Conservation (phyloP, 2,888 invertebrate species). For the Trileptium ribeirensis region DNA sequence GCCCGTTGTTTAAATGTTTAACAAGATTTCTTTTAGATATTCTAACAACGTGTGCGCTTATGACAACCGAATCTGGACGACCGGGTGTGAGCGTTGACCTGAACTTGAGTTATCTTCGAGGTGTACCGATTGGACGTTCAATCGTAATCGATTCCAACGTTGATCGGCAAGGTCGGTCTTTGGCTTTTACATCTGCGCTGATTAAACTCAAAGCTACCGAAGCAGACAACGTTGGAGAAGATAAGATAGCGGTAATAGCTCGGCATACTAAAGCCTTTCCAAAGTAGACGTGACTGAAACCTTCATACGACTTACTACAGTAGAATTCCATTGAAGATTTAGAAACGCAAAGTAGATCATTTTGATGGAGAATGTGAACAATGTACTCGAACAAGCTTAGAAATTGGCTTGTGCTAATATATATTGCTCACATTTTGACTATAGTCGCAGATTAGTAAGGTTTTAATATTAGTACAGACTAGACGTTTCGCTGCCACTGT, state of each 20-base stretch:
- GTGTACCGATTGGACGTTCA: not conserved
- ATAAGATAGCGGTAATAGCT: constrained; percentile 69
- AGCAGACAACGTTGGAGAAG: constrained; percentile 55
- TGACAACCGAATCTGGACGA: constrained; percentile 50
- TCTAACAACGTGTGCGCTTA: not conserved
- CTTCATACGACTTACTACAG: no score
- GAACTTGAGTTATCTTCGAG: constrained; percentile 63
- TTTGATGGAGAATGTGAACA: no score
- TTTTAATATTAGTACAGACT: no score
- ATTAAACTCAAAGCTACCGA: not conserved
- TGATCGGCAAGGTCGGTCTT: not conserved
- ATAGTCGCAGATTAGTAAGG: no score
- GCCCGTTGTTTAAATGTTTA: no score
- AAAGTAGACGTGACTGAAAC: no score
- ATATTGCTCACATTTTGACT: no score
- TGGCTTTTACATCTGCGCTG: not conserved
- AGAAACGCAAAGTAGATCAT: no score
- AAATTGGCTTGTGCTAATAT: no score
- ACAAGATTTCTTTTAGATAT: not conserved
- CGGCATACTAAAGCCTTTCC: constrained; percentile 66
- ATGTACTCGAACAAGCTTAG: no score
- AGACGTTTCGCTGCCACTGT: no score
- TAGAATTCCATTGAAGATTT: no score
- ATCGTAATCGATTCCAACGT: not conserved
- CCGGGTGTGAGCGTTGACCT: constrained; percentile 76